Conservation (phyloP, 2,797 vertebrate species). For the Cuculus canorus region DNA sequence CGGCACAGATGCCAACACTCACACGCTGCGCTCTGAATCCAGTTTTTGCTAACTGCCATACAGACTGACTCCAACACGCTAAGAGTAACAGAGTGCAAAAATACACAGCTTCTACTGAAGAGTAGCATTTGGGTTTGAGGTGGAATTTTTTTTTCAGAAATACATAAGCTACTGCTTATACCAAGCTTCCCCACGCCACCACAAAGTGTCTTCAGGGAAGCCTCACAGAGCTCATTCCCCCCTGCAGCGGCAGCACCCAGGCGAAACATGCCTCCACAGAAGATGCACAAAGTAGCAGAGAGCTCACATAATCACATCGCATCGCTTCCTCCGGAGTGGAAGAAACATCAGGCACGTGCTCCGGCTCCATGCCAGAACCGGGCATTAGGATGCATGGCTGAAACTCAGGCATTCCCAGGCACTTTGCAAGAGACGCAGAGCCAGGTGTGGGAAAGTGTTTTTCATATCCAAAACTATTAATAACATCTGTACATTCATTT, state of each 20-base stretch:
- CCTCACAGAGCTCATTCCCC: neutral
- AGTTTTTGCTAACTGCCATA: neutral
- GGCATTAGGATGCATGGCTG: neutral
- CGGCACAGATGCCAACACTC: accelerated
- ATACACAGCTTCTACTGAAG: neutral
- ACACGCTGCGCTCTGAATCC: neutral
- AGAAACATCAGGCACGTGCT: accelerated
- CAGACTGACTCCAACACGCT: neutral
- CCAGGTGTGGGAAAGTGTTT: neutral
- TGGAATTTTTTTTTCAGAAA: neutral
- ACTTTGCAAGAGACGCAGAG: neutral
- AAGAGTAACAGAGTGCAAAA: neutral
- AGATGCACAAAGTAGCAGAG: neutral
- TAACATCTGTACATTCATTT: neutral
- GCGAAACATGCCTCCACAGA: neutral
- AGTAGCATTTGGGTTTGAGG: neutral
- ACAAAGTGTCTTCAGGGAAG: accelerated
- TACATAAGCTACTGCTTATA: accelerated
- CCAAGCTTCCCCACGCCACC: accelerated
- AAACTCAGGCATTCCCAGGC: neutral
- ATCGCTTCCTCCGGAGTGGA: accelerated
- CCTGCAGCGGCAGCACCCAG: accelerated
- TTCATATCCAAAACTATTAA: neutral
- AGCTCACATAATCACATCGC: neutral
- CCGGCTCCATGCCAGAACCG: neutral